Base-by-base conservation (phyloP, 2,797 vertebrate species). In the Sebastes nivosus region DNA sequence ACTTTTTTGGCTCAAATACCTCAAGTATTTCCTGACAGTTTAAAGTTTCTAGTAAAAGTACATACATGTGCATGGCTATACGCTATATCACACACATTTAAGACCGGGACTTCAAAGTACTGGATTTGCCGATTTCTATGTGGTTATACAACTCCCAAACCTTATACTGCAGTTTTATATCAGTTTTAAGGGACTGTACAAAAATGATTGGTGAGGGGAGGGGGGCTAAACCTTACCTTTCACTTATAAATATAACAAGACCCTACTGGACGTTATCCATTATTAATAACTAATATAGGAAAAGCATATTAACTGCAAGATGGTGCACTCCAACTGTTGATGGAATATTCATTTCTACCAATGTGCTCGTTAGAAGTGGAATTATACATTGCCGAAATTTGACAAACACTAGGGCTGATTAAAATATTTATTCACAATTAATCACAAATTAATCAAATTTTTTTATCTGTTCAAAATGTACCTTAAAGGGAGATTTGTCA, bases 1-100 rank as follows among this genome's bases (percentile, higher is more conserved):
- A 10, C 71, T 73, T 9, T 20, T 52, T 85, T 69, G 6, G 18
- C 76, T 52, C 12, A 69, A 54, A 84, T 61, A 71, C 13, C 54
- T 57, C 14, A 12, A 71, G 16, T 14, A 55, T 58, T 14, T 30
- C 3, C 72, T 34, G 38, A 72, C 60, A 11, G 22, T 7, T 50
- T 22, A 11, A 63, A 61, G n/a, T n/a, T 8, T 57, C n/a, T 54
- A 16, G 8, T 32, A 20, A 54, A 66, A 71, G 55, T 30, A 3
- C 42, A 30, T 11, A 16, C 38, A 60, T 13, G 24, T 36, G 29
- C 22, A 9, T 20, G 54, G 69, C n/a, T 29, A 2, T 13, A 18
- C 14, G 22, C 10, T n/a, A 63, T 14, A 52, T 55, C 3, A 27
- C 13, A 46, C n/a, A 58, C 8, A 22, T 30, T 18, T 32, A 24